phyloP scores from a whole-genome alignment of 1,140 invertebrate species.

The Trichonephila clavipes region DNA sequence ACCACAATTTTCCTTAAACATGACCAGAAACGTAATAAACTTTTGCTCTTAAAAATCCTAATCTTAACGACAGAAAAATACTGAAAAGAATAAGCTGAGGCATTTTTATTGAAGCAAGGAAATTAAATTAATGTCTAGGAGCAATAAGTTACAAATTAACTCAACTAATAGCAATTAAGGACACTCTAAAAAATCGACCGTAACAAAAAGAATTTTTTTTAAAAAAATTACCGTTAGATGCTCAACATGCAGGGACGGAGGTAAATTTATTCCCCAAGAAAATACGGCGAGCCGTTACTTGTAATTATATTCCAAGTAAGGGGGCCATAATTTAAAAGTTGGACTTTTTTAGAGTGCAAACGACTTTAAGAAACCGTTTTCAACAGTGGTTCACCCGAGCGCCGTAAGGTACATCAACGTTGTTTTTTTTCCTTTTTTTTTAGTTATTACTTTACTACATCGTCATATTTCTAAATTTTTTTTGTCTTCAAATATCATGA shows the following conservation, averaged over 20 bases:
- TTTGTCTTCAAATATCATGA: slow-evolving; percentile 40
- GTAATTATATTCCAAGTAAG: slow-evolving; percentile 67
- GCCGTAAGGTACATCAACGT: slow-evolving; percentile 3
- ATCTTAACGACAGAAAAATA: neutral
- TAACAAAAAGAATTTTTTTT: neutral
- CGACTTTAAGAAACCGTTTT: slow-evolving; percentile 59
- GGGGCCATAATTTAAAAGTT: slow-evolving; percentile 36
- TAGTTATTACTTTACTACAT: slow-evolving; percentile 2
- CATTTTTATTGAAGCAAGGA: slow-evolving; percentile 45
- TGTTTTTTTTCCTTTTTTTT: neutral
- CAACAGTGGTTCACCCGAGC: neutral
- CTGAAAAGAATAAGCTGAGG: neutral
- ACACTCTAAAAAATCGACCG: slow-evolving; percentile 19
- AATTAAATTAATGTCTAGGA: slow-evolving; percentile 58
- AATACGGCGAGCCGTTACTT: slow-evolving; percentile 46
- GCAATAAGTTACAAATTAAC: slow-evolving; percentile 67
- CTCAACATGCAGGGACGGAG: neutral
- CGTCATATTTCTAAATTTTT: slow-evolving; percentile 34
- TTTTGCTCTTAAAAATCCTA: slow-evolving; percentile 27
- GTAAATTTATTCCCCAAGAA: slow-evolving; percentile 49
- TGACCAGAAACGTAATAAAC: slow-evolving; percentile 40
- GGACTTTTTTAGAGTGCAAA: slow-evolving; percentile 56
- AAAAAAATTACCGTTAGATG: neutral
- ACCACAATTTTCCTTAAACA: slow-evolving; percentile 22
- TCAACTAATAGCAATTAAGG: slow-evolving; percentile 61